Conservation (phyloP, 2,888 invertebrate species). For the Scaptomyza reducta region DNA sequence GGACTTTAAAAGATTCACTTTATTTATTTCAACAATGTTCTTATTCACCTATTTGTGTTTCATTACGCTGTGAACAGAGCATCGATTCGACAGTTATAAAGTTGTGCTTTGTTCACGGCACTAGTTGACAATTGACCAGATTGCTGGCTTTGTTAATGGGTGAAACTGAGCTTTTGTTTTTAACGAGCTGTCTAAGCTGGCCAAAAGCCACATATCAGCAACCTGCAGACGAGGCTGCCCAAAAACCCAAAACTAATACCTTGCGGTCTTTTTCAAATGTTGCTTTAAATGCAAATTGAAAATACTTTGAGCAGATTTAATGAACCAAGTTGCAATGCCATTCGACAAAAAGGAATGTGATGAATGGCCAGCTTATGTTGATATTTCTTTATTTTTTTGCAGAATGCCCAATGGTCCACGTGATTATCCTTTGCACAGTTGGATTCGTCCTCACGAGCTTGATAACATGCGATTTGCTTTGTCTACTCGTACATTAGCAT, state of each 20-base stretch:
- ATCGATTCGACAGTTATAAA: neutral
- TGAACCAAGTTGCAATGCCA: slow-evolving; percentile 11
- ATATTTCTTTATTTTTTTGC: slow-evolving; percentile 1
- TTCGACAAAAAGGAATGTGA: slow-evolving; percentile 5
- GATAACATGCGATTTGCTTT: slow-evolving; percentile 10
- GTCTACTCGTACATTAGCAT: slow-evolving; percentile 32
- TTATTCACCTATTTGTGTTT: neutral
- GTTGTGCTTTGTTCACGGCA: neutral
- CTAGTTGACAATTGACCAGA: slow-evolving; percentile 9
- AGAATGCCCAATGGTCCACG: slow-evolving; percentile 30
- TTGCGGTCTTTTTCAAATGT: slow-evolving; percentile 6
- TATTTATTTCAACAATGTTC: neutral
- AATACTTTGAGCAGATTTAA: slow-evolving; percentile 4
- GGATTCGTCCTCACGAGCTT: neutral
- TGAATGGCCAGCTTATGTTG: slow-evolving; percentile 20
- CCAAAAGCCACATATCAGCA: slow-evolving; percentile 56
- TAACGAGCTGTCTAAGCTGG: slow-evolving; percentile 44
- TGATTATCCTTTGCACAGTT: slow-evolving; percentile 16
- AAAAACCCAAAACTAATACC: slow-evolving; percentile 5
- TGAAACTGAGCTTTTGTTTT: slow-evolving; percentile 13
- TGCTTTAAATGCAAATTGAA: slow-evolving; percentile 18
- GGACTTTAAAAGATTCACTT: too few relatives aligned
- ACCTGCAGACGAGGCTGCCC: slow-evolving; percentile 12
- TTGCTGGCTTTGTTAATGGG: slow-evolving; percentile 18
- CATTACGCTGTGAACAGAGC: neutral